Percentiles rank a stretch among this genome's conserved stretches.
Evolutionary conservation across 2,888 invertebrate species (phyloP).

Genomic region (Nephrotoma guestfalica): DNA sequence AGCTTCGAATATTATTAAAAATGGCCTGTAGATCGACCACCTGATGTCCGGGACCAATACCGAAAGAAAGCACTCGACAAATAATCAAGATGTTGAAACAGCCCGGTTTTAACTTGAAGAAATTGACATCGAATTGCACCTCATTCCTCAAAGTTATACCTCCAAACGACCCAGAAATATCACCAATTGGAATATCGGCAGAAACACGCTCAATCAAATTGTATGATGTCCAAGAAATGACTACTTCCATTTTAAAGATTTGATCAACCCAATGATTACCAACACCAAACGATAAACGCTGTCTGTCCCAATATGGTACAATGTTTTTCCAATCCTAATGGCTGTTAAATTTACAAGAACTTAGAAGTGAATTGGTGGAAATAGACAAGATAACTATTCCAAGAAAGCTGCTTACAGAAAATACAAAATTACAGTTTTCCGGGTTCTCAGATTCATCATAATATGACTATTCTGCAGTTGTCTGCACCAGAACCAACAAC

Average conservation of each 20-base stretch:
- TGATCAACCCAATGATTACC: background rate
- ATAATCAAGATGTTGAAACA: too few relatives aligned
- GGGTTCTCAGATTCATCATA: background rate
- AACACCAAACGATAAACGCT: background rate
- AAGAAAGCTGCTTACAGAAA: too few relatives aligned
- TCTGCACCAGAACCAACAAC: background rate
- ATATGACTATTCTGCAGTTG: background rate
- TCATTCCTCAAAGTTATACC: too few relatives aligned
- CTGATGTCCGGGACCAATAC: too few relatives aligned
- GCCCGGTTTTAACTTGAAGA: too few relatives aligned
- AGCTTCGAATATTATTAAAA: too few relatives aligned
- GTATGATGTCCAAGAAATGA: too few relatives aligned
- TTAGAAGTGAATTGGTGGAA: background rate
- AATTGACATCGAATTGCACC: too few relatives aligned
- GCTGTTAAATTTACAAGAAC: background rate
- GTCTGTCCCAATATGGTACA: too few relatives aligned
- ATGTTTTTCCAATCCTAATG: background rate
- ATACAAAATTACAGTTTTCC: background rate
- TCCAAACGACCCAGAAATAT: background rate
- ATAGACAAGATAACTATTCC: background rate
- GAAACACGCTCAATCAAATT: background rate
- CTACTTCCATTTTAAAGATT: background rate
- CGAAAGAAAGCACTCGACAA: too few relatives aligned
- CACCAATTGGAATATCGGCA: background rate
- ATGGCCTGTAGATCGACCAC: too few relatives aligned